These are phyloP conservation scores for Peromyscus attwateri DNA, from an alignment of 2,797 vertebrate species.

Conservation along the genomic window DNA sequence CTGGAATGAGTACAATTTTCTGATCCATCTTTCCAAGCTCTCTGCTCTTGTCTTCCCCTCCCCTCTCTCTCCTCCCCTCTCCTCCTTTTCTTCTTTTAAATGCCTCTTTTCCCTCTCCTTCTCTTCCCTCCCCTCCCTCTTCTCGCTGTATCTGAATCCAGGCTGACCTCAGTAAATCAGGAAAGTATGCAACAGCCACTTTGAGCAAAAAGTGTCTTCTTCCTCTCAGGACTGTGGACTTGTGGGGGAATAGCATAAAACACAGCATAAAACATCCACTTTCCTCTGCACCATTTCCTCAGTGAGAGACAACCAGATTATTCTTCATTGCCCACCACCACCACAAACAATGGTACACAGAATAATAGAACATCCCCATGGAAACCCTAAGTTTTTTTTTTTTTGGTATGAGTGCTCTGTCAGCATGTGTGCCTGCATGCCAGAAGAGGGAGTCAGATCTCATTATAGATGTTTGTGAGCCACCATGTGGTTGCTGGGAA, in stretches of 20 bases:
- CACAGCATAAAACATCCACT: neutral
- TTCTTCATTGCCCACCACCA: neutral
- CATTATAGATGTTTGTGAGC: neutral
- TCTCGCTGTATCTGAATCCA: neutral
- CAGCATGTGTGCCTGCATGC: neutral
- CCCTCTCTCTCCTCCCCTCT: no score
- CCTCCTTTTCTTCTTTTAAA: rapidly evolving
- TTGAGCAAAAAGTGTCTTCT: neutral
- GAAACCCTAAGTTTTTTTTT: no score
- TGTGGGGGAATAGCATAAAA: neutral
- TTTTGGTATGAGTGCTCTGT: neutral
- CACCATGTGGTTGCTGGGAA: neutral
- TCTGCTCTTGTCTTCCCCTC: neutral
- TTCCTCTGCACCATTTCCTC: neutral
- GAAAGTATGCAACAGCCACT: neutral
- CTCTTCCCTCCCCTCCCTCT: no score
- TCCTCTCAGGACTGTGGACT: neutral
- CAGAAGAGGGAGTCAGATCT: neutral
- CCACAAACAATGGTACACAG: neutral
- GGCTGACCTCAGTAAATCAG: neutral
- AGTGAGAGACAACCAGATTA: neutral
- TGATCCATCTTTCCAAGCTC: neutral
- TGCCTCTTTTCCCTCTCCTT: neutral
- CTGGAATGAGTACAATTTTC: neutral
- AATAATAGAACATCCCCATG: neutral